Base-by-base conservation (phyloP, 1,140 invertebrate genomes). In the Ceratina calcarata region DNA sequence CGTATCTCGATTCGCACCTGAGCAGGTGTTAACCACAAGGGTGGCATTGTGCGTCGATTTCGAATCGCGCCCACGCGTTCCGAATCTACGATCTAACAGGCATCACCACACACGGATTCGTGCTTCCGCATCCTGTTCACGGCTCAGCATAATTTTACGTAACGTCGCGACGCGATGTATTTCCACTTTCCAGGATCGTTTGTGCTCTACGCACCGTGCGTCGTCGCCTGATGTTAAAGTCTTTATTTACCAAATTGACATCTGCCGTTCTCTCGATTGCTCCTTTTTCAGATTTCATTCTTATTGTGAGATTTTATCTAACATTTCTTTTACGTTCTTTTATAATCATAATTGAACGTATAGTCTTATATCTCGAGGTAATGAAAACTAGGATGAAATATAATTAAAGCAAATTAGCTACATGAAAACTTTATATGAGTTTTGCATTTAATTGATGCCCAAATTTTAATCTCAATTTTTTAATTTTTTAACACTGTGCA, bases 91-190 rank as follows among this genome's bases (percentile, higher is more conserved):
- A 85, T 85, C 78, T 79, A 45, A 20, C 57, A 58, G 66, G 51
- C 64, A 45, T 49, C 49, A 10, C 8, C 4, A n/a, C 12, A 55
- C 7, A 12, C 71, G 45, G 53, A n/a, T 85, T 20, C 84, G 84
- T 86, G 84, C 76, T 68, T 60, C 76, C 68, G 84, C 84, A 86
- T 85, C 37, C 67, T 58, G 70, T 73, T 16, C 12, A 10, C 24
- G 51, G 84, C 83, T 86, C 12, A 76, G 83, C 68, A 86, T 86
- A 85, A 86, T 85, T 86, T 86, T 71, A 75, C 75, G 83, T 70
- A 82, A 85, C 57, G 32, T 15, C 58, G 62, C 49, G 37, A 27
- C 37, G 55, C 37, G 20, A 13, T 55, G 6, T 10, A 45, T 45
- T 45, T 45, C 37, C 37, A 45, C 37, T 45, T 45, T 8, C 12